A percentile compares a stretch with the other conserved stretches of the same genome.
Evolutionary conservation across 2,797 vertebrate genomes (phyloP).

Genomic region (Darevskia mixta): DNA sequence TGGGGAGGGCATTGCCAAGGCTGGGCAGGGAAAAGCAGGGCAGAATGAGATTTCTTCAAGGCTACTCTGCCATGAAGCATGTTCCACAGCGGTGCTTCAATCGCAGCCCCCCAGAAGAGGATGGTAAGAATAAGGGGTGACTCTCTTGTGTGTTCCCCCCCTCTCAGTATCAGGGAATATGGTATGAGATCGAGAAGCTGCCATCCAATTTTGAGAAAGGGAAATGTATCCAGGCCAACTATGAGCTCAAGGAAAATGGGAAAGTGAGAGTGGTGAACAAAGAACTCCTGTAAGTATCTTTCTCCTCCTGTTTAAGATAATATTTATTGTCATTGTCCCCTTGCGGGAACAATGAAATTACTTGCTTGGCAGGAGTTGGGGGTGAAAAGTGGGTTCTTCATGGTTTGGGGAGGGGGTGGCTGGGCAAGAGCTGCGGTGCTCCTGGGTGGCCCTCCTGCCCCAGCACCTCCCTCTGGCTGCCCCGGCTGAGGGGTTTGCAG

Average conservation of each 20-base stretch:
- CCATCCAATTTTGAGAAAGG: slow-evolving; percentile 90
- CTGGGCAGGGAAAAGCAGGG: neutral
- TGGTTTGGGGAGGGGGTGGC: neutral
- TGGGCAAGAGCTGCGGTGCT: neutral
- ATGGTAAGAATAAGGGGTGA: too few relatives aligned
- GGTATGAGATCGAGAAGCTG: slow-evolving; percentile 94
- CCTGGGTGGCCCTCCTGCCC: neutral
- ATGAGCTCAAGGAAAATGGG: slow-evolving; percentile 82
- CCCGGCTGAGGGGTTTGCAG: neutral
- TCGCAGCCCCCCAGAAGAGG: neutral
- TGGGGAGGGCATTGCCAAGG: neutral
- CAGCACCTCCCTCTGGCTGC: neutral
- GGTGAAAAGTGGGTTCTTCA: too few relatives aligned
- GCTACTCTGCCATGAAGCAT: neutral
- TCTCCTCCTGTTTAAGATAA: too few relatives aligned
- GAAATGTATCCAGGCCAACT: slow-evolving; percentile 90
- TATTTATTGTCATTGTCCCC: too few relatives aligned
- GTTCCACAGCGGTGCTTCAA: too few relatives aligned
- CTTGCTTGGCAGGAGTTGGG: too few relatives aligned
- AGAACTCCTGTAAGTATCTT: slow-evolving; percentile 86
- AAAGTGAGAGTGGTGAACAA: slow-evolving; percentile 89
- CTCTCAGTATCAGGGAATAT: slow-evolving; percentile 90
- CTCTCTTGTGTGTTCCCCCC: slow-evolving; percentile 23
- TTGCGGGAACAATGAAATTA: too few relatives aligned
- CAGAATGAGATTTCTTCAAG: neutral